A percentile compares a stretch with the other conserved stretches of the same genome.
Conservation (phyloP, 2,888 invertebrate genomes). For the Automeris io region DNA sequence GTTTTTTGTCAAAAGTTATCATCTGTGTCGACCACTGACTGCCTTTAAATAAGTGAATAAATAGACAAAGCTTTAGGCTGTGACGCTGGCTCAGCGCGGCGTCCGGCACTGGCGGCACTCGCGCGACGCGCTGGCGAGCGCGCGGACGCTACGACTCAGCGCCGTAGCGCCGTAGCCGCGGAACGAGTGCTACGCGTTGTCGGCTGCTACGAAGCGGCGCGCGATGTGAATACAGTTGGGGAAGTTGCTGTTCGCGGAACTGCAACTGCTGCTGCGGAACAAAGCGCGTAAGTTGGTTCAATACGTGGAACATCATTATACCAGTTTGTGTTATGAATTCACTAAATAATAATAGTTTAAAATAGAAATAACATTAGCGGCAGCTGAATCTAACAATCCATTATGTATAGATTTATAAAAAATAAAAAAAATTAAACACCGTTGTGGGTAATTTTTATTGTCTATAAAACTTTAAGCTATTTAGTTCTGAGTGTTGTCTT, state of each 20-base stretch:
- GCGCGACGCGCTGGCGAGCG: conserved; percentile 53
- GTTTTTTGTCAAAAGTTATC: no score
- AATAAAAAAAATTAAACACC: no score
- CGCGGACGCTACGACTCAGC: conserved; percentile 35
- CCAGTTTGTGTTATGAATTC: no score
- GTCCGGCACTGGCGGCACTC: conserved; percentile 45
- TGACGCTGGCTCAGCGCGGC: conserved; percentile 9
- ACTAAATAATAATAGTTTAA: no score
- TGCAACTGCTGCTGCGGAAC: neutral
- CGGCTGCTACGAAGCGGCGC: neutral
- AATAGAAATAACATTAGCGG: no score
- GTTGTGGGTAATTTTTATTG: no score
- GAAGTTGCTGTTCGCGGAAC: neutral
- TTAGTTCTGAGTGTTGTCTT: no score
- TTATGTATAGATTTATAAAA: no score
- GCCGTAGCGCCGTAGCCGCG: conserved; percentile 29
- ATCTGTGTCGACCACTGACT: conserved; percentile 11
- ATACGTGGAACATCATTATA: neutral
- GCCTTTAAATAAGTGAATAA: neutral
- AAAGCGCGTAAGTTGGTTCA: neutral
- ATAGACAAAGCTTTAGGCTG: conserved; percentile 16
- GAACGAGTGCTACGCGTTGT: conserved; percentile 35
- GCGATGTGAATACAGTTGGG: neutral
- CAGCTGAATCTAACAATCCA: no score
- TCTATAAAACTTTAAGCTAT: no score